These are phyloP conservation scores for Falco concolor DNA, from an alignment of 2,797 vertebrate species.

Conservation along the genomic window DNA sequence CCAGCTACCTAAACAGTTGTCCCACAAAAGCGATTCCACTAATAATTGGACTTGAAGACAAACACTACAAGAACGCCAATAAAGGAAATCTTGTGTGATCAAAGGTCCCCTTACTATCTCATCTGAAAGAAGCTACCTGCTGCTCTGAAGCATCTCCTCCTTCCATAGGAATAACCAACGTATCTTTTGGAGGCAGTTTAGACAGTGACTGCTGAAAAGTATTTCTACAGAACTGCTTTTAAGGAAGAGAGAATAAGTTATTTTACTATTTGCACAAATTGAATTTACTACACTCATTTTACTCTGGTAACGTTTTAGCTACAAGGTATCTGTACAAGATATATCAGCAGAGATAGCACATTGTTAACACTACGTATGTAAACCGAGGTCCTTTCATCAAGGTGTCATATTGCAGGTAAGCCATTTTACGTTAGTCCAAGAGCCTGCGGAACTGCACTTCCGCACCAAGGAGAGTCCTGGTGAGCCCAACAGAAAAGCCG, in stretches of 20 bases:
- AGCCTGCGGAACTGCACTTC: not conserved
- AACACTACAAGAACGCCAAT: not conserved
- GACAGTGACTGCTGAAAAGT: not conserved
- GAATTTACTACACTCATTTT: constrained; percentile 41
- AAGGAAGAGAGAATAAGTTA: constrained; percentile 45
- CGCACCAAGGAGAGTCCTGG: not conserved
- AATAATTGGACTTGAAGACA: not conserved
- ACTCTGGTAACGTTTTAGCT: not conserved
- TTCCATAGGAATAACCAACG: not conserved
- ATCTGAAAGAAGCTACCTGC: not conserved
- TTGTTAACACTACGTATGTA: constrained; percentile 21
- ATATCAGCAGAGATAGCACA: constrained; percentile 50
- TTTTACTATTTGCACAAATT: constrained; percentile 1
- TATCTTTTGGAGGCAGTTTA: not conserved
- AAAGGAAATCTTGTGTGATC: not conserved
- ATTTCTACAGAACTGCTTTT: constrained; percentile 12
- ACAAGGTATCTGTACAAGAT: constrained; percentile 49
- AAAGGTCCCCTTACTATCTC: not conserved
- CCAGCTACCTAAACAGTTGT: not conserved
- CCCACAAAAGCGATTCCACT: not conserved
- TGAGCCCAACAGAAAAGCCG: constrained; percentile 30
- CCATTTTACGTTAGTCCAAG: not conserved
- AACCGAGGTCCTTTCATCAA: constrained; percentile 6
- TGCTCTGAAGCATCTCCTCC: not conserved
- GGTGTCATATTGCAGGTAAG: not conserved